A percentile compares a stretch with the other conserved stretches of the same genome.
Evolutionary conservation across 1,140 invertebrate species (phyloP).

Genomic region (Hydropsyche tenuis): DNA sequence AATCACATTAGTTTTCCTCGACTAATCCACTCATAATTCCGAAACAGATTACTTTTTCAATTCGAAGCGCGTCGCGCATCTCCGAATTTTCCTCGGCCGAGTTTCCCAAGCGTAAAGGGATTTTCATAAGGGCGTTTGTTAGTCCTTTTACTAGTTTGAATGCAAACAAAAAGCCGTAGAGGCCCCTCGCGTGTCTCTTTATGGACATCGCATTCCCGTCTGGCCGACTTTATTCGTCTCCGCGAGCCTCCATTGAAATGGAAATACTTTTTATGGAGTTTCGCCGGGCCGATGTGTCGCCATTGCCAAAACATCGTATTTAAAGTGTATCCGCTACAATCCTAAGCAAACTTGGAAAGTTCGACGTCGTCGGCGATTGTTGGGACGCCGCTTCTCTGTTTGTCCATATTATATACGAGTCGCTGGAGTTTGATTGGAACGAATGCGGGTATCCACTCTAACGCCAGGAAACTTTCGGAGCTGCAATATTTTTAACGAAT

Average conservation of each 20-base stretch:
- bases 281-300: constrained; percentile 24
- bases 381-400: neutral
- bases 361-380: constrained; percentile 19
- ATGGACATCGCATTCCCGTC: neutral
- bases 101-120: neutral
- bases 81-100: neutral
- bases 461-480: constrained; percentile 30
- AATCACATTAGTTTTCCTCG: too few relatives aligned
- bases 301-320: constrained; percentile 31
- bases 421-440: constrained; percentile 31
- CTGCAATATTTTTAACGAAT: constrained; percentile 5
- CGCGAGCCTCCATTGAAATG: constrained; percentile 27
- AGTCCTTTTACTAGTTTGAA: constrained; percentile 19
- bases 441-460: constrained; percentile 18
- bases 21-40: too few relatives aligned
- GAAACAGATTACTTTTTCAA: too few relatives aligned
- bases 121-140: constrained; percentile 27
- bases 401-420: constrained; percentile 13
- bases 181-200: constrained; percentile 13
- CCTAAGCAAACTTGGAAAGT: constrained; percentile 28
- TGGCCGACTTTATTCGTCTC: constrained; percentile 26
- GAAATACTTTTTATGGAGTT: constrained; percentile 38
- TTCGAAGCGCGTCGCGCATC: neutral
- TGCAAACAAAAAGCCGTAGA: constrained; percentile 13
- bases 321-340: constrained; percentile 10